Evolutionary conservation across 2,797 vertebrate species (phyloP).

Genomic region (Microctenopoma lineatum): DNA sequence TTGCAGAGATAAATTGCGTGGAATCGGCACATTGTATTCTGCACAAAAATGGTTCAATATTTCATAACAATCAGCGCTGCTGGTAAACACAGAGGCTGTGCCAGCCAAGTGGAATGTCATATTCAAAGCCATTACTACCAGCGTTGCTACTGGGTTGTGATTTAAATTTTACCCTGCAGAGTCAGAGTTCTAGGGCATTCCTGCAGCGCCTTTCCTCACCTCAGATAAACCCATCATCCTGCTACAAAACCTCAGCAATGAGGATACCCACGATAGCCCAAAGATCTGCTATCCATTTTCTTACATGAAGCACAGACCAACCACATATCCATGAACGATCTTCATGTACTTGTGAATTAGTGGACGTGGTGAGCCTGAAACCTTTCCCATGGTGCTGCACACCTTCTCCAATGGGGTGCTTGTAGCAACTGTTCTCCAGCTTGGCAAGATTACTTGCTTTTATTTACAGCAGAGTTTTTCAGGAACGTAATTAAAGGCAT

Average conservation of each 20-base stretch:
- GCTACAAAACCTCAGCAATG: not conserved
- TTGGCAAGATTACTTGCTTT: too few species aligned
- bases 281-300: not conserved
- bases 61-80: slow-evolving; percentile 41
- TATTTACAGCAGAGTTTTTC: too few species aligned
- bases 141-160: slow-evolving; percentile 44
- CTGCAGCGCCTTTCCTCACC: slow-evolving; percentile 15
- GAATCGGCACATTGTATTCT: slow-evolving; percentile 40
- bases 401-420: too few species aligned
- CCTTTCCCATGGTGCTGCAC: too few species aligned
- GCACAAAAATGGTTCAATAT: slow-evolving; percentile 29
- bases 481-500: too few species aligned
- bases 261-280: not conserved
- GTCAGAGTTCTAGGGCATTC: slow-evolving; percentile 20
- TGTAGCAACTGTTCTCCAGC: not conserved
- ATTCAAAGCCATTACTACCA: slow-evolving; percentile 40
- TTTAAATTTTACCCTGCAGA: slow-evolving; percentile 32
- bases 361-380: too few species aligned
- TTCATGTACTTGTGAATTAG: not conserved
- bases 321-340: not conserved
- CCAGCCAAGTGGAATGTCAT: slow-evolving; percentile 46
- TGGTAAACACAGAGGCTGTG: slow-evolving; percentile 36
- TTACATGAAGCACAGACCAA: slow-evolving; percentile 1
- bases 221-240: slow-evolving; percentile 17
- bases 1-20: slow-evolving; percentile 34